Evolutionary conservation across 2,113 vertebrate genomes (phyloP), one percentile per base, ranked within the genome.

Genomic region (Anas platyrhynchos): DNA sequence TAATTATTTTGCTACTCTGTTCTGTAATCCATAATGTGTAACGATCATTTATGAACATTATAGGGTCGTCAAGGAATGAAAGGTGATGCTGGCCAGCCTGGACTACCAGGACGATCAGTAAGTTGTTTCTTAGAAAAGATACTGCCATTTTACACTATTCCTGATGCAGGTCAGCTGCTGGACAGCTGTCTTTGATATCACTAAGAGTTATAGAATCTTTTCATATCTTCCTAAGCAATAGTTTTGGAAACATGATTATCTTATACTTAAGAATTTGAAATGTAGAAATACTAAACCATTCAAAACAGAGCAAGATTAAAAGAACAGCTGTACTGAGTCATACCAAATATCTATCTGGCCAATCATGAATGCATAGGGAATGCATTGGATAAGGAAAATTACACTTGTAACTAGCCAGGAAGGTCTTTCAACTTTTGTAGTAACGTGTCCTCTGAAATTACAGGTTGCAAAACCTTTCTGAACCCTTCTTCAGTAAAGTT

Each of bases 21-120:
- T 78, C 41, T 76, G 44, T 82, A 44, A 90, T 65, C 86, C n/a
- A 81, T 48, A 73, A 46, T 77, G 20, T 48, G 6, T 86, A 55
- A 62, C 7, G 44, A 75, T 73, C 2, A 38, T 85, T 66, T 89
- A 23, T 96, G 71, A 43, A 88, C 81, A 67, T 83, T 93, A n/a
- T 52, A 99, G 99, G 99, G 99, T 68, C 99, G 99, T 55, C 98
- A 98, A 77, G 99, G 99, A 96, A 98, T 98, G 34, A 99, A 99
- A 97, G 99, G 99, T 80, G 99, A 99, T 71, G 89, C 98, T 23
- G 99, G 99, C 63, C 99, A 99, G 76, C 98, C 98, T 8, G 99
- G 99, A 31, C 96, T 99, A 89, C 98, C 99, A 81, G 99, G 99
- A 55, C 98, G 98, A 93, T 95, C 97, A 2, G 98, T 98, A 94